These are phyloP conservation scores for Enteromius anoplus DNA, from an alignment of 2,797 vertebrate genomes.

Conservation along the genomic window DNA sequence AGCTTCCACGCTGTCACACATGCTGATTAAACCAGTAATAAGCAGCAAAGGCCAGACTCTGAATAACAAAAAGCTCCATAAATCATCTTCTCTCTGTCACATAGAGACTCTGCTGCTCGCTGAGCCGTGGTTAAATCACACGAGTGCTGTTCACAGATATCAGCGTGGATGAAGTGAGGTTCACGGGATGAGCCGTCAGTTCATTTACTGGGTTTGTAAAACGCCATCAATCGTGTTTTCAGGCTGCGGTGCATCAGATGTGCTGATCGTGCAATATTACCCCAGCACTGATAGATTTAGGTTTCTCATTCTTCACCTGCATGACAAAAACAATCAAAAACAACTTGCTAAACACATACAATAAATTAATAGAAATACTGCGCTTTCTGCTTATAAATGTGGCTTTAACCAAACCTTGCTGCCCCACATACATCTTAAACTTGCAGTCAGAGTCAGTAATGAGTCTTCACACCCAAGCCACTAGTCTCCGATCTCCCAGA, in stretches of 20 bases:
- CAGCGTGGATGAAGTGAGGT: neutral
- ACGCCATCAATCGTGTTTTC: neutral
- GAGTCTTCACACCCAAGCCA: conserved; percentile 6
- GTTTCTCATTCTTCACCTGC: neutral
- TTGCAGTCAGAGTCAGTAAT: conserved; percentile 29
- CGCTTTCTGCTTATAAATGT: neutral
- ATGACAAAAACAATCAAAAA: neutral
- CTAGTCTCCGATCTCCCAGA: conserved; percentile 46
- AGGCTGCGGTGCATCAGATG: neutral
- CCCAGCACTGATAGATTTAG: neutral
- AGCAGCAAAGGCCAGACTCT: conserved; percentile 20
- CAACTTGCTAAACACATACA: neutral
- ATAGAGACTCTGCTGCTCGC: neutral
- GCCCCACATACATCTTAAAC: conserved; percentile 10
- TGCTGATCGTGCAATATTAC: neutral
- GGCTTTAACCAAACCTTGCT: neutral
- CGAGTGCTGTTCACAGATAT: neutral
- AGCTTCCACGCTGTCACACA: neutral
- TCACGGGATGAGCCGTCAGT: neutral
- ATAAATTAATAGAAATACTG: neutral
- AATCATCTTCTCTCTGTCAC: conserved; percentile 32
- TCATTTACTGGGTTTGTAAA: conserved; percentile 19
- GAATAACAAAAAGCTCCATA: conserved; percentile 42
- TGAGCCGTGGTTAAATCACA: neutral
- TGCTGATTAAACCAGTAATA: neutral